Percentiles rank a stretch among this genome's conserved stretches.
phyloP scores from a whole-genome alignment of 2,797 vertebrate species.

The Iguana delicatissima region DNA sequence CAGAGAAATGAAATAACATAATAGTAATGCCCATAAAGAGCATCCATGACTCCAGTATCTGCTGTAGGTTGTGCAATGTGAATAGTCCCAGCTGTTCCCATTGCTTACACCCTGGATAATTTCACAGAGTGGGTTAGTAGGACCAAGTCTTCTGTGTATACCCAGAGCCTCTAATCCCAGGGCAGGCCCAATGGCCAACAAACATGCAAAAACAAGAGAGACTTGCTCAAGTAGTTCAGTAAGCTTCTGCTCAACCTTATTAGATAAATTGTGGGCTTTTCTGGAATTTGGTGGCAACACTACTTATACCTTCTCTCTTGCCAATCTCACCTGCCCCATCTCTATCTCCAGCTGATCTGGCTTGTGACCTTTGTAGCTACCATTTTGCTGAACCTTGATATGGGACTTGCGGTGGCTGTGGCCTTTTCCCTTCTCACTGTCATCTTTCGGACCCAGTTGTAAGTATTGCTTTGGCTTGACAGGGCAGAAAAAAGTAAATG shows the following conservation, averaged over 20 bases:
- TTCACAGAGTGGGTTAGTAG: not conserved
- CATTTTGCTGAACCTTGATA: constrained; percentile 90
- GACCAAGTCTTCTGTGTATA: not conserved
- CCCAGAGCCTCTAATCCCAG: not conserved
- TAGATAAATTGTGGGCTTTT: not conserved
- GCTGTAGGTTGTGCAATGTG: not conserved
- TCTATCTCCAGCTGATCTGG: constrained; percentile 87
- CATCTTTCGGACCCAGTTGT: constrained; percentile 94
- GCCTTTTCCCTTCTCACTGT: constrained; percentile 90
- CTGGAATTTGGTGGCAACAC: not conserved
- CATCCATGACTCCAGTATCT: not conserved
- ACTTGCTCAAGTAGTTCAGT: not conserved
- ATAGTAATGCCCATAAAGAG: not conserved
- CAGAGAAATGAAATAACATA: not conserved
- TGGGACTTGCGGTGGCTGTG: constrained; percentile 90
- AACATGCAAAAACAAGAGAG: not conserved
- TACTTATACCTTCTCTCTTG: not conserved
- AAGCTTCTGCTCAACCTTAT: not conserved
- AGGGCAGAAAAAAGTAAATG: not conserved
- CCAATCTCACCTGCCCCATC: not conserved
- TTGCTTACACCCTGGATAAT: not conserved
- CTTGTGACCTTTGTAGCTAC: constrained; percentile 91
- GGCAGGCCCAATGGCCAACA: not conserved
- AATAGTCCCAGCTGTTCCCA: no score
- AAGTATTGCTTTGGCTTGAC: constrained; percentile 62